Conservation (phyloP, 2,888 invertebrate genomes). For the Cheilosia variabilis region DNA sequence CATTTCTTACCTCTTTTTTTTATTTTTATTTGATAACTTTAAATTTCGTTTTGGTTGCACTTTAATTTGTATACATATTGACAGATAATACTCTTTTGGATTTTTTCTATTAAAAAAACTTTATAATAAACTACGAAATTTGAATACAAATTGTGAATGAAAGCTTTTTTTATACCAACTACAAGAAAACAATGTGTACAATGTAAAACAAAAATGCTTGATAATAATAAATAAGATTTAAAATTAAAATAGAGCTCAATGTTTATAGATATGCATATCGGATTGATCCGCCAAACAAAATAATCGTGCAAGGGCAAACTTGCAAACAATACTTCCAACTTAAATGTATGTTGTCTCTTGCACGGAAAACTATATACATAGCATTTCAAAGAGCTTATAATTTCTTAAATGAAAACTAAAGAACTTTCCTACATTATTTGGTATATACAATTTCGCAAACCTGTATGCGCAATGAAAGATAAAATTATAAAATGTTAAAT, state of each 20-base stretch:
- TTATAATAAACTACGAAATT: constrained; percentile 4
- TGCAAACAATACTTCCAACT: neutral
- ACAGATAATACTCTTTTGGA: constrained; percentile 61
- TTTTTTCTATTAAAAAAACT: constrained; percentile 10
- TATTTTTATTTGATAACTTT: neutral
- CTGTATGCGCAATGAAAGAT: constrained; percentile 35
- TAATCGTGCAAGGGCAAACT: neutral
- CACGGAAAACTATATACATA: neutral
- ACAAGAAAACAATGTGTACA: constrained; percentile 58
- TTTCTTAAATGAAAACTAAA: constrained; percentile 27
- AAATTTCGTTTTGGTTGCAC: constrained; percentile 1
- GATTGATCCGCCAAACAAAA: constrained; percentile 35
- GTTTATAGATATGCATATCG: constrained; percentile 62
- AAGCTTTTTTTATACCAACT: constrained; percentile 63
- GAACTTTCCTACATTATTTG: constrained; percentile 64
- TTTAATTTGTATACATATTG: constrained; percentile 14
- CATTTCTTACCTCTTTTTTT: constrained; percentile 33
- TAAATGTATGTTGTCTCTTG: neutral
- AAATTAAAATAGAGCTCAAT: constrained; percentile 47
- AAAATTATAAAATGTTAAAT: constrained; percentile 65
- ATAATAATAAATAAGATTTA: constrained; percentile 21
- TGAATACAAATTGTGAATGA: constrained; percentile 19
- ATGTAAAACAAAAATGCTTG: constrained; percentile 42
- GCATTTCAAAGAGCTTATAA: neutral
- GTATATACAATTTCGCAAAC: constrained; percentile 50